Evolutionary conservation across 2,797 vertebrate species (phyloP).

Genomic region (Arnoldichthys spilopterus): DNA sequence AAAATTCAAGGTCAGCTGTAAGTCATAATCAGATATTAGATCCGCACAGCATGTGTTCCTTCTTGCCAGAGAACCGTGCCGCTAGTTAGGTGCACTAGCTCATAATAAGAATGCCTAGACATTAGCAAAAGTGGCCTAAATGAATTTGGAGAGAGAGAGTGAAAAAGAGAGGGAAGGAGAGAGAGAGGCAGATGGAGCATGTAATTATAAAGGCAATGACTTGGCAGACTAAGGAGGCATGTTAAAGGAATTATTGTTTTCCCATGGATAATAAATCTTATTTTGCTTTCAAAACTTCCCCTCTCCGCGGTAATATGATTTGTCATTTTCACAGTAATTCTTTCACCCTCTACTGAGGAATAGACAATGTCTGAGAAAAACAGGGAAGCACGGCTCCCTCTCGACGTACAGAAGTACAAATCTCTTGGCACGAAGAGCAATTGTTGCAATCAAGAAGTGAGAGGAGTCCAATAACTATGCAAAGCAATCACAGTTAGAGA

Average conservation of each 20-base stretch:
- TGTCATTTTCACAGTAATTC: slow-evolving; percentile 42
- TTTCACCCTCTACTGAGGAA: slow-evolving; percentile 22
- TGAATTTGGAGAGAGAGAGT: slow-evolving; percentile 52
- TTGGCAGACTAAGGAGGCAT: slow-evolving; percentile 57
- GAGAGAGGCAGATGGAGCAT: slow-evolving; percentile 49
- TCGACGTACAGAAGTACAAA: slow-evolving; percentile 12
- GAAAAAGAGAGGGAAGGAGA: slow-evolving; percentile 9
- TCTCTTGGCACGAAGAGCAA: slow-evolving; percentile 13
- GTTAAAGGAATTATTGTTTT: slow-evolving; percentile 56
- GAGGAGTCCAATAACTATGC: slow-evolving; percentile 8
- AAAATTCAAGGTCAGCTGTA: slow-evolving; percentile 20
- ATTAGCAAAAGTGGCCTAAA: slow-evolving; percentile 57
- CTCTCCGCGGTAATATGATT: slow-evolving; percentile 37
- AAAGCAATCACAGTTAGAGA: not conserved
- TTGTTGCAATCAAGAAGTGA: slow-evolving; percentile 14
- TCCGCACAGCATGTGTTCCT: slow-evolving; percentile 27
- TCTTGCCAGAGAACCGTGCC: slow-evolving; percentile 25
- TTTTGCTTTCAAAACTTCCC: slow-evolving; percentile 41
- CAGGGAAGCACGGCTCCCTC: slow-evolving; percentile 19
- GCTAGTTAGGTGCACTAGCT: slow-evolving; percentile 36
- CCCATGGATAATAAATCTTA: slow-evolving; percentile 51
- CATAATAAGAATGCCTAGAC: slow-evolving; percentile 44
- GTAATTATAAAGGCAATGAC: slow-evolving; percentile 59
- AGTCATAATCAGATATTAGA: slow-evolving; percentile 17
- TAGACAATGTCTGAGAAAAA: slow-evolving; percentile 18